phyloP scores from a whole-genome alignment of 2,113 vertebrate species.

The Chloropsis hardwickii region DNA sequence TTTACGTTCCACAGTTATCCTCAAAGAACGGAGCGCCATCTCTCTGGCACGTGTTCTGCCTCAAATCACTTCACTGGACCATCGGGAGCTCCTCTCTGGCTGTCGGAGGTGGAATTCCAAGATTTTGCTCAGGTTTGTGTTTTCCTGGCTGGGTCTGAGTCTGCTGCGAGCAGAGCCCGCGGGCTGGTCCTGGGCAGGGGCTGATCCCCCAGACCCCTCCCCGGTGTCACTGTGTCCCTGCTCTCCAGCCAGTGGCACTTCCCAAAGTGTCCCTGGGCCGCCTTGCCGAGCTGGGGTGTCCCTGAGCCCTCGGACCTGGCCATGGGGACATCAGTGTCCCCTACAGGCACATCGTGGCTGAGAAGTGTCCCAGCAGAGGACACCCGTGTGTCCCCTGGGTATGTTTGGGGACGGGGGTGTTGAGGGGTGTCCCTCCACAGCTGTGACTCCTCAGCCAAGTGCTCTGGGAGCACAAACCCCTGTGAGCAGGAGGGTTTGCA shows the following conservation, averaged over 20 bases:
- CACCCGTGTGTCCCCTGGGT: fast-evolving
- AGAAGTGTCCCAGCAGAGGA: neutral
- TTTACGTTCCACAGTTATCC: neutral
- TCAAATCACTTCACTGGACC: neutral
- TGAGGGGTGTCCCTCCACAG: neutral
- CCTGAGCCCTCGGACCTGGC: neutral
- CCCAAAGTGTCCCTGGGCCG: neutral
- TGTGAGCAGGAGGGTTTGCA: fast-evolving
- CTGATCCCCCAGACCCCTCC: neutral
- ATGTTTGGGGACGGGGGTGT: neutral
- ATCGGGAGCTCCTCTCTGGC: neutral
- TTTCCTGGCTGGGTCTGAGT: neutral
- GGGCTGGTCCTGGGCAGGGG: neutral
- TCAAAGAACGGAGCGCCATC: neutral
- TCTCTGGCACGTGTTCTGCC: neutral
- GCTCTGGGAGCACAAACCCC: neutral
- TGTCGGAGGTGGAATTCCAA: neutral
- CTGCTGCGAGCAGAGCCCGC: neutral
- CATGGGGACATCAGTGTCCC: neutral
- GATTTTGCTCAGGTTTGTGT: neutral
- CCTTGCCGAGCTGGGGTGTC: fast-evolving
- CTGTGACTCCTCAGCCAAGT: fast-evolving
- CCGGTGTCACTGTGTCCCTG: neutral
- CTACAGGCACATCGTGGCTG: neutral
- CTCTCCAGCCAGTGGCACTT: neutral